A percentile compares a stretch with the other conserved stretches of the same genome.
Conservation (phyloP, 2,113 vertebrate genomes). For the Callocephalon fimbriatum region DNA sequence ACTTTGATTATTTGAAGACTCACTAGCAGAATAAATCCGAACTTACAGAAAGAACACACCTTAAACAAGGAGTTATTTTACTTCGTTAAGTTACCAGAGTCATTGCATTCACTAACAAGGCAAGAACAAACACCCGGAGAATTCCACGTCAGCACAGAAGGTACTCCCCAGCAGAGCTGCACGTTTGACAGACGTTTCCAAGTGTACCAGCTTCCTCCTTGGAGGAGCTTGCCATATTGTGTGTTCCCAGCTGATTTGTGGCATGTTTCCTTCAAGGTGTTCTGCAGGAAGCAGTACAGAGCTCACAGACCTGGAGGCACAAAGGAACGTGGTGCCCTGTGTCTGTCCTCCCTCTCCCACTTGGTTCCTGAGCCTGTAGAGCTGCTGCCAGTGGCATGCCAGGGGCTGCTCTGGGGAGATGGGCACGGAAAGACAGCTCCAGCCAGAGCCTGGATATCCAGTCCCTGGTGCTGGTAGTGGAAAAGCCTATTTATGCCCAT, state of each 20-base stretch:
- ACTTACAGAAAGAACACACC: not conserved
- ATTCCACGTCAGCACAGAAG: not conserved
- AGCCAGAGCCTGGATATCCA: not conserved
- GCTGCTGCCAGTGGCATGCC: not conserved
- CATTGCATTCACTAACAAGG: not conserved
- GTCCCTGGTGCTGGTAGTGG: not conserved
- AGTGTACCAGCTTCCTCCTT: fast-evolving
- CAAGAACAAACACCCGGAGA: not conserved
- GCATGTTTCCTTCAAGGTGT: not conserved
- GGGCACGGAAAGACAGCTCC: not conserved
- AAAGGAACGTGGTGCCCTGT: not conserved
- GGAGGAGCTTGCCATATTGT: not conserved
- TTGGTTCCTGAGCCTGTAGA: not conserved
- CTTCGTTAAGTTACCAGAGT: not conserved
- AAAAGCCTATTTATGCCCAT: not conserved
- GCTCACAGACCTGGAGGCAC: not conserved
- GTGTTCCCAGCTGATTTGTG: not conserved
- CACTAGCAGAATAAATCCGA: not conserved
- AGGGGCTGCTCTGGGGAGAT: not conserved
- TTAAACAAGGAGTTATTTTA: not conserved
- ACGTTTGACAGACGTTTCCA: not conserved
- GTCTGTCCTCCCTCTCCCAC: fast-evolving
- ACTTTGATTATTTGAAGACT: not conserved
- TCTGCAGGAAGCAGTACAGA: not conserved
- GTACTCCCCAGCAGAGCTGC: not conserved